phyloP scores from a whole-genome alignment of 2,797 vertebrate species.

The Muscicapa comitata region DNA sequence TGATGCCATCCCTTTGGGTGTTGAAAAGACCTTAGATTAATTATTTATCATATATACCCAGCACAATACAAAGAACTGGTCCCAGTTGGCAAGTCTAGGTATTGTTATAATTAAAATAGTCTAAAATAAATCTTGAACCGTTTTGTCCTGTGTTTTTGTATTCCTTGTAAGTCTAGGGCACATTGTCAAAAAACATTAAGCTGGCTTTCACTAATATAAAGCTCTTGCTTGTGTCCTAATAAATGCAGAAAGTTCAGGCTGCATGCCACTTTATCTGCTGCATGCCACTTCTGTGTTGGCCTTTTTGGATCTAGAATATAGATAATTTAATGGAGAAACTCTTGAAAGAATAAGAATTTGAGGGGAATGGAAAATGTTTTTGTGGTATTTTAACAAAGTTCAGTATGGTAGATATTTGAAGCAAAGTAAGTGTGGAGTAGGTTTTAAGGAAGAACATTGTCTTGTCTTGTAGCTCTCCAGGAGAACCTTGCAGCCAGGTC shows the following conservation, averaged over 20 bases:
- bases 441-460: not conserved
- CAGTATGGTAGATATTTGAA: not conserved
- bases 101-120: not conserved
- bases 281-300: not conserved
- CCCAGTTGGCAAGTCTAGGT: not conserved
- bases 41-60: not conserved
- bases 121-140: not conserved
- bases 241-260: not conserved
- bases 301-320: not conserved
- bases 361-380: not conserved
- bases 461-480: not conserved
- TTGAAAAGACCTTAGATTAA: not conserved
- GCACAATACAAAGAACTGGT: not conserved
- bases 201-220: not conserved
- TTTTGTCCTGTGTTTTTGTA: not conserved
- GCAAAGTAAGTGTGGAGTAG: not conserved
- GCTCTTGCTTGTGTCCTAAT: not conserved
- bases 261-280: not conserved
- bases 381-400: not conserved
- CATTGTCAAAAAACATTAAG: not conserved
- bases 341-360: not conserved
- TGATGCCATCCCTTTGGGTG: not conserved
- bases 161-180: not conserved
- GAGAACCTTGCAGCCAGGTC: not conserved
- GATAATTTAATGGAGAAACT: not conserved